Base-by-base conservation (phyloP, 2,113 vertebrate species). In the Siniperca knerii region DNA sequence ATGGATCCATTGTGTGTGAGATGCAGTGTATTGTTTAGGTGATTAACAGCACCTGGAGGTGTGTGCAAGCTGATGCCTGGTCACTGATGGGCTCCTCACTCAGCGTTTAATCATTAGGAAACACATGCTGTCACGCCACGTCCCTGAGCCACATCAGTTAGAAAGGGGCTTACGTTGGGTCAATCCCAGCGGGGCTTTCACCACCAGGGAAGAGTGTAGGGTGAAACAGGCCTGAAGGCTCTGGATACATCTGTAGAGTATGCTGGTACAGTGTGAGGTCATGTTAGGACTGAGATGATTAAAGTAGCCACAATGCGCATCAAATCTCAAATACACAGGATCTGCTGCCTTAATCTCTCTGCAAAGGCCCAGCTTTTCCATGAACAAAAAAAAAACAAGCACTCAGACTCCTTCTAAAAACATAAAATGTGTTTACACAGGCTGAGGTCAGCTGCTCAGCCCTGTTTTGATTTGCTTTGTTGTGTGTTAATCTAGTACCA, bases 21-120 rank as follows among this genome's bases (percentile, higher is more conserved):
- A 75, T 20, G 42, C 52, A 60, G 81, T 79, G 81, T 80, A 81
- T 90, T 91, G 92, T 94, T 93, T 66, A 37, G 66, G 91, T 91
- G 93, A 95, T 95, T 90, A 94, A 94, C 93, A 81, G 87, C 76
- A 85, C 80, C 86, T 89, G 85, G 71, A 87, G 83, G 80, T 83
- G 87, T 77, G 62, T 64, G 82, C 42, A 48, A 62, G 69, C 54
- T 54, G 83, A 91, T 90, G 90, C 73, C 90, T 75, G 87, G 78
- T 82, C 82, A 68, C 52, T 72, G 89, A 92, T 88, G 87, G 85
- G 78, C 79, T 91, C 79, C 75, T 83, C 61, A 29, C 72, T 77
- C 79, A 52, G 58, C 57, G 1, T 83, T 93, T 93, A 92, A 92
- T 93, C 88, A 93, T 86, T 81, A 75, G 83, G 55, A 95, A 92